These are phyloP conservation scores for Rhinatrema bivittatum DNA, from an alignment of 2,797 vertebrate species.

Conservation along the genomic window DNA sequence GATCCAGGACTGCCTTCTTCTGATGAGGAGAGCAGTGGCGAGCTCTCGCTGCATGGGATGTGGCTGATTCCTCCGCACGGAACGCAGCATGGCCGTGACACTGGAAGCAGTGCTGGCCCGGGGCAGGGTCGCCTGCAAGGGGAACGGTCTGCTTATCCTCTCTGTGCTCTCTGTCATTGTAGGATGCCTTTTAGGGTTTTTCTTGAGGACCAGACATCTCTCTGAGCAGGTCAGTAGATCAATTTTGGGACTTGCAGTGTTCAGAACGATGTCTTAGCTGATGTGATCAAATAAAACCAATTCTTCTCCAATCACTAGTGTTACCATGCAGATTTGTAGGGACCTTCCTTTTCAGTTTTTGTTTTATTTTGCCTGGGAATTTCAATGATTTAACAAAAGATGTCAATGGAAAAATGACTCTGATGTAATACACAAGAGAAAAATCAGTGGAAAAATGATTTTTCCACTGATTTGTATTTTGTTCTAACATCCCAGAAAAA, in stretches of 20 bases:
- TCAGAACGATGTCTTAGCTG: too few species aligned
- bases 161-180: constrained; percentile 90
- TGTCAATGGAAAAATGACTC: too few species aligned
- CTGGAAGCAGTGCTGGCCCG: constrained; percentile 73
- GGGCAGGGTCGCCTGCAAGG: constrained; percentile 84
- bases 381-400: too few species aligned
- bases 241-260: not conserved
- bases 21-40: constrained; percentile 38
- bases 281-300: too few species aligned
- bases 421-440: too few species aligned
- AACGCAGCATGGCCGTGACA: constrained; percentile 70
- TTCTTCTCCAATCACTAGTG: too few species aligned
- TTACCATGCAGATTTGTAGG: too few species aligned
- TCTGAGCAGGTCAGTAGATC: constrained; percentile 81
- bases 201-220: constrained; percentile 83
- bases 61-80: constrained; percentile 44
- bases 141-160: constrained; percentile 90
- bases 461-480: too few species aligned
- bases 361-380: too few species aligned
- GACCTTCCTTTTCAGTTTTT: too few species aligned
- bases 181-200: constrained; percentile 92
- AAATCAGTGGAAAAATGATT: too few species aligned
- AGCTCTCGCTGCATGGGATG: constrained; percentile 54
- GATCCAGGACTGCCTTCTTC: constrained; percentile 45
- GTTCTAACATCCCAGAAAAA: too few species aligned